Evolutionary conservation across 2,888 invertebrate species (phyloP), one percentile per base, ranked within the genome.

Genomic region (Nomada fucata): DNA sequence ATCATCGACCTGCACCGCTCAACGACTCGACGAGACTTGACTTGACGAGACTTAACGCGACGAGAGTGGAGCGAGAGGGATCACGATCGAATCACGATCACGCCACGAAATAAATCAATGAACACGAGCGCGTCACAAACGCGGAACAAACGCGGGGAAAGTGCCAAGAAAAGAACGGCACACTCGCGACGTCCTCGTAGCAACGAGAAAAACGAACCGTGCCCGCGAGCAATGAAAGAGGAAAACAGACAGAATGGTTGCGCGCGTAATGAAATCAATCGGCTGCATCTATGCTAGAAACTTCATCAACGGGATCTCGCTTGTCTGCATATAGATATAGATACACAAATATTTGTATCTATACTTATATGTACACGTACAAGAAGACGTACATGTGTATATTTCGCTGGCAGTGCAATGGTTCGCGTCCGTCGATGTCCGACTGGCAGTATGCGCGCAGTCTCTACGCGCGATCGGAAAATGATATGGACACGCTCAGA

Each of bases 391-490:
- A 52, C 47, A n/a, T 44, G 68, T 59, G 63, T 63, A 72, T 67
- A 26, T 70, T 55, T 74, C 63, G 76, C 44, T 86, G 86, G 87
- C 87, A 87, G 87, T 87, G 79, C 65, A 65, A 81, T 65, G 52
- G 47, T 78, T 79, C 71, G 74, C 71, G 69, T 79, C 77, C 55
- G 50, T 79, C 67, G 79, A 81, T 42, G 60, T 64, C 69, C 15
- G 60, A 74, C 73, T 83, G 83, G 77, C 83, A 81, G 81, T 82
- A 53, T 36, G 52, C 60, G 72, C 76, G 77, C 70, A 64, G 59
- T 63, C 23, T 67, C 47, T 59, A 42, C 23, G 57, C 72, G 18
- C 72, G 36, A n/a, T 50, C 65, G 15, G n/a, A 63, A 2, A 11
- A 23, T 1, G 2, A 59, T 20, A 20, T 44, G 11, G 13, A 65